Evolutionary conservation across 2,113 vertebrate species (phyloP), one percentile per base, ranked within the genome.

Genomic region (Centrocercus urophasianus): DNA sequence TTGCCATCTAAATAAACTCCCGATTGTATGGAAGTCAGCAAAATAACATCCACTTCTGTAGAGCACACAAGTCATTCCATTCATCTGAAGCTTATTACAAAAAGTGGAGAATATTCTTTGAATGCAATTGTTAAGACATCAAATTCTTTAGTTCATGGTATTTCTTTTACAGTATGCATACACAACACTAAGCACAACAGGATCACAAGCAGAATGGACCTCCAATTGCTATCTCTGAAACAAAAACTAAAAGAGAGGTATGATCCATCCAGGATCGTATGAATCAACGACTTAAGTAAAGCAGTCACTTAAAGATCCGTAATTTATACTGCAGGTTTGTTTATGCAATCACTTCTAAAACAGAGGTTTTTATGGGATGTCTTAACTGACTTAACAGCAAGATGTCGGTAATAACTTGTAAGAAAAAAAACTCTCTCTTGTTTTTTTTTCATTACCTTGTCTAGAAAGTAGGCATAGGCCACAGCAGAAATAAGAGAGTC

Each of bases 401-500:
- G 14, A 79, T 32, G 19, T 52, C 32, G 75, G 15, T 25, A 88
- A 80, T 20, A 83, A 65, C 48, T 24, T 83, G 15, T 21, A 88
- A 76, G 18, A 83, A 69, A 57, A 83, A 47, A n/a, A 77, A 19
- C 13, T 79, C 19, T 25, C 3, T 1, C 25, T 50, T 50, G 45
- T 57, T 32, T 40, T 86, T 93, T 85, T 82, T 10, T 32, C 42
- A 85, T 97, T 98, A 99, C 99, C 99, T 99, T 99, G 83, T 98
- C 98, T 74, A 99, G 98, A 95, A 98, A 98, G 64, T 99, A 98
- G 25, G 99, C 98, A 52, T 99, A 98, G 25, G 98, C 97, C 94
- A 99, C 95, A 42, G 98, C 97, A 92, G 99, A 98, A 89, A 99
- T 98, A 72, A 99, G 98, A 27, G 98, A 98, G 95, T 99, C 98